Base-by-base conservation (phyloP, 2,113 vertebrate species). In the Dicaeum eximium region DNA sequence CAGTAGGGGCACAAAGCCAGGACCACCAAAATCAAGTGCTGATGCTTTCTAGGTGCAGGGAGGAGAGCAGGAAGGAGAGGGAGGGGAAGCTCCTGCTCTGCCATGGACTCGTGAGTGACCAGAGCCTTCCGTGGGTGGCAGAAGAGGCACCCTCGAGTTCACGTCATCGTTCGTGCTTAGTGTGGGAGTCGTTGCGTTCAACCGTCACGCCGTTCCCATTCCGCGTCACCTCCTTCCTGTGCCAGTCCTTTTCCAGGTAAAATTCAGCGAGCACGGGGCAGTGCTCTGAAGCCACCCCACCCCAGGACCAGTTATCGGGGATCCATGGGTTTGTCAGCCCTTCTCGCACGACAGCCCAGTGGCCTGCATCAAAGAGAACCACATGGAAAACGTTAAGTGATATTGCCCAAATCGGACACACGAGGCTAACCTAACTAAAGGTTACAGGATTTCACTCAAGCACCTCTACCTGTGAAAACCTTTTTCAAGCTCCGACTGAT, bases 241-340 rank as follows among this genome's bases (percentile, higher is more conserved):
- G 95, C 61, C 97, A 97, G 86, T 99, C 98, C 95, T 94, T 98
- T 24, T 98, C 98, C 3, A 90, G 61, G 71, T 98, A 99, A 69
- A 99, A 98, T 64, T 99, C 99, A 0, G 98, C 99, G 0, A 99
- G 97, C 71, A 99, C 97, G 0, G 99, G 99, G 86, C 99, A 99
- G 88, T 99, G 99, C 14, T 99, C 98, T 0, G 99, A 99, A 3
- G 98, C 99, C 66, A 99, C 99, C 1, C 99, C 99, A 0, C 99
- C 99, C 99, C 99, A 99, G 3, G 99, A 99, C 99, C 99, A 99
- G 97, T 99, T 99, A 40, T 99, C 99, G 0, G 99, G 99, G 95
- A 99, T 99, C 99, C 99, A 99, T 1, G 99, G 99, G 93, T 99
- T 99, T 4, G 99, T 99, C 66, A 99, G 97, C 19, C 99, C 99